phyloP scores from a whole-genome alignment of 2,797 vertebrate genomes.

The Miichthys miiuy region DNA sequence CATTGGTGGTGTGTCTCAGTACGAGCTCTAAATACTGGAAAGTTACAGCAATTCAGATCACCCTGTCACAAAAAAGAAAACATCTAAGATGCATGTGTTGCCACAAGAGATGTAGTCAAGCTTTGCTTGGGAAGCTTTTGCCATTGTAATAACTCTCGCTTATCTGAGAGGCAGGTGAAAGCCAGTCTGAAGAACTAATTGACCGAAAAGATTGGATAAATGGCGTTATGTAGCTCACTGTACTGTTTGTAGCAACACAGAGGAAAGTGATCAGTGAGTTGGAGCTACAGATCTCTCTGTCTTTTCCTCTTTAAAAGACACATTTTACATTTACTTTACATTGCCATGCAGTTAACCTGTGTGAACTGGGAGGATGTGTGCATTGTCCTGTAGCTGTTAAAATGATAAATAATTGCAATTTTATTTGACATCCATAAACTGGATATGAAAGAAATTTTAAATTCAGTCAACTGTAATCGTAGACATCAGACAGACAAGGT shows the following conservation, averaged over 20 bases:
- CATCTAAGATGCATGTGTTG: conserved; percentile 1
- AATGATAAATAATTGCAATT: too few species aligned
- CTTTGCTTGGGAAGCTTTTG: conserved; percentile 4
- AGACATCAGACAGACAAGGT: neutral
- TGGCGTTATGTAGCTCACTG: neutral
- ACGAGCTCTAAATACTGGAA: neutral
- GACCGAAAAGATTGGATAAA: conserved; percentile 34
- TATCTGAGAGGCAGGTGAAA: conserved; percentile 43
- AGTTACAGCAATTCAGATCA: neutral
- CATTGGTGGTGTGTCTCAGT: neutral
- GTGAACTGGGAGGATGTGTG: too few species aligned
- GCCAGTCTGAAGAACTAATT: conserved; percentile 34
- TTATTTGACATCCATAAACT: neutral
- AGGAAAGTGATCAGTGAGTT: neutral
- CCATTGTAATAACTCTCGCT: neutral
- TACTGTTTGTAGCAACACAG: neutral
- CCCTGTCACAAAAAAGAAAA: neutral
- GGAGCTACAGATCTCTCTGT: neutral
- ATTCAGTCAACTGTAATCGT: neutral
- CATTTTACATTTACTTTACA: neutral
- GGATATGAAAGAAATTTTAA: too few species aligned
- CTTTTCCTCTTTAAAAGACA: neutral
- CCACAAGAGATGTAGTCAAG: conserved; percentile 27
- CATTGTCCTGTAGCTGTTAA: neutral
- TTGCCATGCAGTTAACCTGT: neutral